Evolutionary conservation across 1,140 invertebrate genomes (phyloP).

Genomic region (Laupala kohalensis): DNA sequence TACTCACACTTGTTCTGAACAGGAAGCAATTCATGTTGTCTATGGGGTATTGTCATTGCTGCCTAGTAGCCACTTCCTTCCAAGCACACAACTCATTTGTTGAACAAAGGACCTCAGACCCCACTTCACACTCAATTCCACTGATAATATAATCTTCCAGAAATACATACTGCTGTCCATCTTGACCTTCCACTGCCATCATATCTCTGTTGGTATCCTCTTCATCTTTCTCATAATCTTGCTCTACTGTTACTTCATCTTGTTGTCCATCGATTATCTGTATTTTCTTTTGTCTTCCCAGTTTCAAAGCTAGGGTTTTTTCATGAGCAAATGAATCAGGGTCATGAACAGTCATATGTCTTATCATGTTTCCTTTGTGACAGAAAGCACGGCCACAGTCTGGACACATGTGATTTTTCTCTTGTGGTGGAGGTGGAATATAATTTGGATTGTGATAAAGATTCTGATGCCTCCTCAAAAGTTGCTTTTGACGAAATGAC

Average conservation of each 20-base stretch:
- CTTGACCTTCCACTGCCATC: conserved; percentile 54
- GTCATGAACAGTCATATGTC: conserved; percentile 84
- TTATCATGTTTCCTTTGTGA: conserved; percentile 86
- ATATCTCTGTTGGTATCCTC: conserved; percentile 32
- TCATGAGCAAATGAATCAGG: conserved; percentile 67
- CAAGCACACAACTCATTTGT: too few relatives aligned
- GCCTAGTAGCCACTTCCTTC: too few relatives aligned
- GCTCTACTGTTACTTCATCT: conserved; percentile 30
- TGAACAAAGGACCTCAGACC: too few relatives aligned
- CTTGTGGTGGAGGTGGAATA: conserved; percentile 72
- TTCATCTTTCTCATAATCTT: conserved; percentile 29
- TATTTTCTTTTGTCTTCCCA: conserved; percentile 66
- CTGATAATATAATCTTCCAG: too few relatives aligned
- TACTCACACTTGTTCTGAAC: too few relatives aligned
- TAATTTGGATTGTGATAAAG: conserved; percentile 88
- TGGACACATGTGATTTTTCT: conserved; percentile 82
- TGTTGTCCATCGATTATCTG: conserved; percentile 30
- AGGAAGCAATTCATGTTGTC: too few relatives aligned
- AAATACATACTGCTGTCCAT: conserved; percentile 75
- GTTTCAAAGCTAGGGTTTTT: conserved; percentile 56
- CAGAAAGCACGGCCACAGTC: conserved; percentile 55
- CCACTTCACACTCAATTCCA: too few relatives aligned
- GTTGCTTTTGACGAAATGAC: conserved; percentile 77
- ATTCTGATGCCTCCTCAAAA: conserved; percentile 83
- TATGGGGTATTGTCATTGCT: too few relatives aligned